Conservation (phyloP, 2,888 invertebrate species). For the Calephelis perditalis region DNA sequence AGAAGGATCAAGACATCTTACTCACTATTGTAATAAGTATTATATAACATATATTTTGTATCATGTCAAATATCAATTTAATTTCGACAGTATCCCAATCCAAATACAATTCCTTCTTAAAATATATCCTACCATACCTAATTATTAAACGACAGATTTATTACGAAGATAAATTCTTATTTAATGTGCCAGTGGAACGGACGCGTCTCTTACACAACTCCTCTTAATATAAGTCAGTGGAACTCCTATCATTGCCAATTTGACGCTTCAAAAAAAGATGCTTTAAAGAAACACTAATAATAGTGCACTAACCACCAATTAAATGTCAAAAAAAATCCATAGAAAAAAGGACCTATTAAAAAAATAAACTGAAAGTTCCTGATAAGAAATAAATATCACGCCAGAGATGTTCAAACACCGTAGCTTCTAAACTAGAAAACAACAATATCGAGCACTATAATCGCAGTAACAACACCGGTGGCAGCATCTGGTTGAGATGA, state of each 20-base stretch:
- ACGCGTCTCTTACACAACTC: conserved; percentile 6
- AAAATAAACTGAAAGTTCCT: too few species aligned
- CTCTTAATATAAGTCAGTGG: neutral
- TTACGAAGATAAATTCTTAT: conserved; percentile 13
- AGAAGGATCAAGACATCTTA: neutral
- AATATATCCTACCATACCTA: conserved; percentile 21
- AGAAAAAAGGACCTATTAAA: too few species aligned
- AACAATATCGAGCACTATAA: too few species aligned
- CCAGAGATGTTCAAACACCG: too few species aligned
- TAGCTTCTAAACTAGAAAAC: too few species aligned
- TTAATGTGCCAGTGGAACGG: conserved; percentile 14
- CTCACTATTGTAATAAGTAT: neutral
- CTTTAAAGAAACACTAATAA: too few species aligned
- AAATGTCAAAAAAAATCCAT: too few species aligned
- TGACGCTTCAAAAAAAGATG: neutral
- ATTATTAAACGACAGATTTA: conserved; percentile 31
- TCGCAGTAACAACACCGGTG: too few species aligned
- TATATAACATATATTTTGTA: conserved; percentile 7
- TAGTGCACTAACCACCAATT: too few species aligned
- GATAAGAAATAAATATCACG: too few species aligned
- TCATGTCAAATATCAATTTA: neutral
- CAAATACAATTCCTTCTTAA: conserved; percentile 16
- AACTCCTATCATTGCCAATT: neutral
- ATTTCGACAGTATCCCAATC: neutral
- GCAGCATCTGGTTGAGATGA: too few species aligned